Percentiles rank a stretch among this genome's conserved stretches.
phyloP scores from a whole-genome alignment of 1,140 invertebrate genomes.

The Anastatus disparis region DNA sequence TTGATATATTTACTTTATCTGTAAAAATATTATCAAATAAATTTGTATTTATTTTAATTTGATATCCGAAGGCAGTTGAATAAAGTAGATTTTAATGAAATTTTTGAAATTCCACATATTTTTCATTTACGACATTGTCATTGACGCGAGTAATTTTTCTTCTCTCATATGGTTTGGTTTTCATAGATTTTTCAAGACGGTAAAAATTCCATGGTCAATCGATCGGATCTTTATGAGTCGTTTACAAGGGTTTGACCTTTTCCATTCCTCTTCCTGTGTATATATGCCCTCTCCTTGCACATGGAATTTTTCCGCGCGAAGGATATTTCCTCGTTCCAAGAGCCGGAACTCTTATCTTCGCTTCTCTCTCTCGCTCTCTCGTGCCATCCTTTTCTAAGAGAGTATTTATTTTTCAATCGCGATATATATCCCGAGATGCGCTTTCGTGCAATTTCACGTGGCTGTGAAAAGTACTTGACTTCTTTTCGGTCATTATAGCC shows the following conservation, averaged over 20 bases:
- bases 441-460: too few species aligned
- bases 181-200: not conserved
- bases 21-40: too few species aligned
- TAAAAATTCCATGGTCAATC: not conserved
- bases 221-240: slow-evolving; percentile 20
- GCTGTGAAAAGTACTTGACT: too few species aligned
- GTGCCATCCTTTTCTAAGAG: not conserved
- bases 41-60: too few species aligned
- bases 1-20: too few species aligned
- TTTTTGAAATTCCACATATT: too few species aligned
- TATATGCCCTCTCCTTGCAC: not conserved
- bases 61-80: too few species aligned
- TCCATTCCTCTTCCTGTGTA: not conserved
- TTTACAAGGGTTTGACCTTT: not conserved
- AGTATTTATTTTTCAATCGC: slow-evolving; percentile 14
- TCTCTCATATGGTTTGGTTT: not conserved
- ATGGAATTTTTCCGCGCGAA: not conserved
- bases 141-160: too few species aligned
- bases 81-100: too few species aligned
- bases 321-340: not conserved
- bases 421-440: not conserved
- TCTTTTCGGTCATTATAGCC: too few species aligned
- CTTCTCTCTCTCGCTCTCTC: not conserved
- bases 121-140: too few species aligned
- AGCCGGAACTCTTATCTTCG: not conserved